phyloP scores from a whole-genome alignment of 2,888 invertebrate genomes.

The Caradrina clavipalpis region DNA sequence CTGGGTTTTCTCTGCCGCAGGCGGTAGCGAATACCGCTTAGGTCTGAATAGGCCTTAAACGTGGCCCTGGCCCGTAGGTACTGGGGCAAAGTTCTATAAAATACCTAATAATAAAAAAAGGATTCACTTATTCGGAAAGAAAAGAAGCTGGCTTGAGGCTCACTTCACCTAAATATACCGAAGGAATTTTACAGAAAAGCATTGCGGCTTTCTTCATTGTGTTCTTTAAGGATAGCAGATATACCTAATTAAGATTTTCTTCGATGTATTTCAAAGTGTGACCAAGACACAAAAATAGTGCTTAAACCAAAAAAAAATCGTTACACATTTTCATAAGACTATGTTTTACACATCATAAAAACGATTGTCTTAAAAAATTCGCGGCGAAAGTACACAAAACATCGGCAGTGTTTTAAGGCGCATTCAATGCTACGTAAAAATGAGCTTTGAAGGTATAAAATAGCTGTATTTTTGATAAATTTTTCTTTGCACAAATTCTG shows the following conservation, averaged over 20 bases:
- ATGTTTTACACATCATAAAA: conserved; percentile 57
- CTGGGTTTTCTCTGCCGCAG: too few relatives aligned
- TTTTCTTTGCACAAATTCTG: conserved; percentile 50
- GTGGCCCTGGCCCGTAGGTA: too few relatives aligned
- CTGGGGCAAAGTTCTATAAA: too few relatives aligned
- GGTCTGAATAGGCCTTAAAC: too few relatives aligned
- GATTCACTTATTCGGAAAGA: too few relatives aligned
- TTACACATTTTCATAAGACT: conserved; percentile 72
- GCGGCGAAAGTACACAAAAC: conserved; percentile 38
- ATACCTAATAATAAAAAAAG: too few relatives aligned
- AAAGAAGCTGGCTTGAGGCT: too few relatives aligned
- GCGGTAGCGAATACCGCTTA: too few relatives aligned
- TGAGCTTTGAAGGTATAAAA: conserved; percentile 52
- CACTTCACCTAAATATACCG: too few relatives aligned
- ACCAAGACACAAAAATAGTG: conserved; percentile 51
- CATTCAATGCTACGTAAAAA: conserved; percentile 57
- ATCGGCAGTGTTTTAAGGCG: conserved; percentile 60
- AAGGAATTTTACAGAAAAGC: too few relatives aligned
- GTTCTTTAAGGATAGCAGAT: neutral
- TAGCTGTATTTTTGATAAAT: conserved; percentile 33
- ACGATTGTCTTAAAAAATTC: conserved; percentile 46
- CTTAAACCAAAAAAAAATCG: conserved; percentile 67
- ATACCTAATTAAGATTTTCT: conserved; percentile 8
- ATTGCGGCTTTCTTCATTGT: neutral
- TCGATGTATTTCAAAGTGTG: conserved; percentile 58